phyloP scores from a whole-genome alignment of 1,140 invertebrate species.

The Euwallacea fornicatus region DNA sequence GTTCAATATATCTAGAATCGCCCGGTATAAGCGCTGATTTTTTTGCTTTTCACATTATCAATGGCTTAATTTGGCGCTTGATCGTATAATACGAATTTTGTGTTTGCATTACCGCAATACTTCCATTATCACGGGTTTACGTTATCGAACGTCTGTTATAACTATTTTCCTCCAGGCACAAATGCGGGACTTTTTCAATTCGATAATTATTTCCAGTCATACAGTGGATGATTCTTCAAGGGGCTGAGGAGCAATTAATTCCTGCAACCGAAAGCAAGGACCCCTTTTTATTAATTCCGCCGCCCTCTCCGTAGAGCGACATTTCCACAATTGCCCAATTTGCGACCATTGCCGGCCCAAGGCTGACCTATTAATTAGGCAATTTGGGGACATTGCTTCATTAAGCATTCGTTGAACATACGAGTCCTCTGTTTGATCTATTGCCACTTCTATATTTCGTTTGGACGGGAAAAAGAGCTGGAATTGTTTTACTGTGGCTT shows the following conservation, averaged over 20 bases:
- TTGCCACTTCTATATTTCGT: slow-evolving; percentile 13
- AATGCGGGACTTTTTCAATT: too few species aligned
- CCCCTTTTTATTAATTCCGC: slow-evolving; percentile 3
- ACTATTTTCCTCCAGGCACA: too few species aligned
- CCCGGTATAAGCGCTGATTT: too few species aligned
- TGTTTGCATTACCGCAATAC: too few species aligned
- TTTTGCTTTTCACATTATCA: too few species aligned
- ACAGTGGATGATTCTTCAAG: too few species aligned
- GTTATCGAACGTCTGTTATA: too few species aligned
- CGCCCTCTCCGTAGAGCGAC: not conserved
- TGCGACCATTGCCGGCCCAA: slow-evolving; percentile 13
- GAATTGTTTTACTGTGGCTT: slow-evolving; percentile 24
- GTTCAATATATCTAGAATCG: too few species aligned
- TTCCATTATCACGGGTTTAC: too few species aligned
- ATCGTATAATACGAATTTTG: too few species aligned
- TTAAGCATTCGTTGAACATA: slow-evolving; percentile 18
- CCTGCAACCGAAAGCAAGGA: not conserved
- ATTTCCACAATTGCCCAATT: slow-evolving; percentile 30
- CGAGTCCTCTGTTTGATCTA: slow-evolving; percentile 19
- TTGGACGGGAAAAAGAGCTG: slow-evolving; percentile 13
- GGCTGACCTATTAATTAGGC: slow-evolving; percentile 24
- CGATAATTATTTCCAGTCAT: too few species aligned
- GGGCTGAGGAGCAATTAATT: slow-evolving; percentile 2
- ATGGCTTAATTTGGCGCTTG: too few species aligned
- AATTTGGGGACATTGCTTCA: slow-evolving; percentile 27